Base-by-base conservation (phyloP, 2,888 invertebrate genomes). In the Tanytarsus gracilentus region DNA sequence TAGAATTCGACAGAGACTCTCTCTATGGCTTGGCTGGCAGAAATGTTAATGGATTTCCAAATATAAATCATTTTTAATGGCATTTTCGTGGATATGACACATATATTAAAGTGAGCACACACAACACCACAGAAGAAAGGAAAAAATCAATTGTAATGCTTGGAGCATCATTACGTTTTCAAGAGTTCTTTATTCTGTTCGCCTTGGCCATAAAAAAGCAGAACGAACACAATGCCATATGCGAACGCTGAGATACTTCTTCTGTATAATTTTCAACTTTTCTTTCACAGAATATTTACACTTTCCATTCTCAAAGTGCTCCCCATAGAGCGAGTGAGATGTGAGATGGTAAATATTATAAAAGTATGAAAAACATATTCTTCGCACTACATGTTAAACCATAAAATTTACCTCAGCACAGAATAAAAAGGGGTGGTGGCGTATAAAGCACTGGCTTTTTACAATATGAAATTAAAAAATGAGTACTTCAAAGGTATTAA, bases 61-160 rank as follows among this genome's bases (percentile, higher is more conserved):
- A 48, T 8, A 58, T 58, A 58, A 58, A 58, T 58, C 58, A 58
- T 58, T 58, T 58, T 58, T 58, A 58, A 58, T 58, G 58, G 58
- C 30, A 40, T 58, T 48, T 58, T 58, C 30, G 48, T 58, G 58
- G 21, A 58, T 58, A 58, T 58, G 58, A 58, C 58, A 56, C 16
- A 58, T 48, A 58, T 58, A 58, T 44, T 56, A 16, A 16, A 25
- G 50, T 14, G 16, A 18, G 21, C 23, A 9, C 27, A n/a, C 7
- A 4, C 23, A 27, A 40, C 11, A 25, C 21, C 7, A 49, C 25
- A 49, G 14, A 25, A 27, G 49, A 18, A 49, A 25, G 26, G 26
- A 49, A 49, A 51, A 51, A 58, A 58, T 58, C 58, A 58, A 58
- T 58, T 58, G 55, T 56, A 33, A 53, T 30, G 53, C 27, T 25